Base-by-base conservation (phyloP, 2,888 invertebrate species). In the Tridacna gigas region DNA sequence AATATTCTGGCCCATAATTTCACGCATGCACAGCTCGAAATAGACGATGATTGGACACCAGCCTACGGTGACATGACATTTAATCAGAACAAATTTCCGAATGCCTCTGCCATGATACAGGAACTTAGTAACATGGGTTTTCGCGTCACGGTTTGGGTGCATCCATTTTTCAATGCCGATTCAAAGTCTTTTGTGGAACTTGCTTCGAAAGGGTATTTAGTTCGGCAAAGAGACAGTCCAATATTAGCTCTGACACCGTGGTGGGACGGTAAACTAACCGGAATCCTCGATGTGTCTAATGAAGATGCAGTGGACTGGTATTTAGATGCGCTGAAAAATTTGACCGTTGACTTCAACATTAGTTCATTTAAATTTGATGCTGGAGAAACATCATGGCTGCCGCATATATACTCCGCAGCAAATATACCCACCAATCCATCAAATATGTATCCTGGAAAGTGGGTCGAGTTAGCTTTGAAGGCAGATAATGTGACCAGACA, bases 311-410 rank as follows among this genome's bases (percentile, higher is more conserved):
- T 97, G 0, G 96, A 97, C 0, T 99, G 98, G 98, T 96, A 91
- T 85, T 81, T 92, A 0, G 66, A 96, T 96, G 97, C 97, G 93
- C 95, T 98, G 2, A 96, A 97, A 90, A 95, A 96, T 45, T 12
- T 79, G 0, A 63, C 25, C 22, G 26, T 13, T 0, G 95, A 96
- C 12, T 96, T 96, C 90, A 96, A 97, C 83, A 97, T 99, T 11
- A 97, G 98, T 92, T 97, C 98, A 0, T 98, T 97, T 94, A 98
- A 98, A 95, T 97, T 97, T 91, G 98, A 98, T 91, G 98, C 97
- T 51, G 98, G 94, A 0, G 89, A 94, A 89, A 80, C 88, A 0
- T 90, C 89, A 11, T 94, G 92, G 92, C 78, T 94, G 25, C 93
- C 93, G 9, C 82, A 89, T 22, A 76, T 90, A 5, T 91, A 89